Percentiles rank a stretch among this genome's conserved stretches.
Evolutionary conservation across 2,888 invertebrate species (phyloP).

Genomic region (Himalopsyche kuldschensis): DNA sequence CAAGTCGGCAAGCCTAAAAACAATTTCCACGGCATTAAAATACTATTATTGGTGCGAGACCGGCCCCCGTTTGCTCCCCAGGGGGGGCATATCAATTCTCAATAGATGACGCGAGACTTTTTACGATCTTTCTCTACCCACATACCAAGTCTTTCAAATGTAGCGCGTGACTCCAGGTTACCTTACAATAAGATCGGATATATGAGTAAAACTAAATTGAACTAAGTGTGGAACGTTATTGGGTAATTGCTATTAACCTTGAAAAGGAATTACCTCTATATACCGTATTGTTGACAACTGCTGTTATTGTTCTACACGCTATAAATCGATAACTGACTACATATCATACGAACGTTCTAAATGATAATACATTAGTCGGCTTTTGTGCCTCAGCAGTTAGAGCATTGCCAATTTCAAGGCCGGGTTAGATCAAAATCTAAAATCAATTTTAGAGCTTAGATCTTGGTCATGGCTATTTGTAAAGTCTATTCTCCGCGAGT

Average conservation of each 20-base stretch:
- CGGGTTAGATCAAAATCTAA: too few species aligned
- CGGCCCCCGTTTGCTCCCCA: constrained; percentile 2
- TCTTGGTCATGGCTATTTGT: too few species aligned
- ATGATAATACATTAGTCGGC: too few species aligned
- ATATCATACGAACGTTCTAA: too few species aligned
- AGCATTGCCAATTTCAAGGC: too few species aligned
- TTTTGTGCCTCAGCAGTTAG: too few species aligned
- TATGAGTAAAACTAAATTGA: background rate
- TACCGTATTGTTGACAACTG: too few species aligned
- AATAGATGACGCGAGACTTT: constrained; percentile 14
- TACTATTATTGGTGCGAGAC: constrained; percentile 25
- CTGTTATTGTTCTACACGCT: too few species aligned
- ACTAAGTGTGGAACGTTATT: background rate
- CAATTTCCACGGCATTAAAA: constrained; percentile 34
- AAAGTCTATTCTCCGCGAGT: too few species aligned
- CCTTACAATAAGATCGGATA: background rate
- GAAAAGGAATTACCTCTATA: background rate
- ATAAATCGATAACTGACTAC: too few species aligned
- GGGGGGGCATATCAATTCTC: constrained; percentile 25
- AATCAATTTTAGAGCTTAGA: too few species aligned
- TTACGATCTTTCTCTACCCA: background rate
- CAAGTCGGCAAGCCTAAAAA: constrained; percentile 13
- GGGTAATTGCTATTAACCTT: background rate
- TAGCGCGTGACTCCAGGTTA: background rate
- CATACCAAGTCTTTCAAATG: background rate